Evolutionary conservation across 2,797 vertebrate genomes (phyloP).

Genomic region (Tapirus indicus): DNA sequence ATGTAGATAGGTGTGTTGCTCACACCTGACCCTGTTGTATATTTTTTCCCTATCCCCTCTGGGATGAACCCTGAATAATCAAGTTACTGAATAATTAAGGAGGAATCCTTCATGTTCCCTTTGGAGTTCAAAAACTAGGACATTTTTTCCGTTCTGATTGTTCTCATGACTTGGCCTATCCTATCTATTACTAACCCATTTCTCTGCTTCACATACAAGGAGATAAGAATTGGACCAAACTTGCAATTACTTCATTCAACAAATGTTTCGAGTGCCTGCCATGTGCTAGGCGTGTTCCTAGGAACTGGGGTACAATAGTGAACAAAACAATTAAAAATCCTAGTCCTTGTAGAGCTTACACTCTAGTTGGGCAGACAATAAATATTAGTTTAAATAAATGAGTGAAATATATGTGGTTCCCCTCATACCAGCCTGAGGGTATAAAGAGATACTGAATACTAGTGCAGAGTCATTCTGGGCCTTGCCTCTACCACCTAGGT

Average conservation of each 20-base stretch:
- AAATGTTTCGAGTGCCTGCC: not conserved
- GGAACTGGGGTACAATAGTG: not conserved
- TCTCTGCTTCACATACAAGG: not conserved
- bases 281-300: not conserved
- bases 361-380: not conserved
- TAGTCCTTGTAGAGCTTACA: not conserved
- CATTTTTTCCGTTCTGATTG: constrained; percentile 27
- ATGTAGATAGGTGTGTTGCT: constrained; percentile 64
- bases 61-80: constrained; percentile 41
- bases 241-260: not conserved
- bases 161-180: not conserved
- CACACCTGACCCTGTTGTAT: constrained; percentile 55
- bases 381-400: constrained; percentile 4
- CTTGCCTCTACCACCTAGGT: not conserved
- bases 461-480: not conserved
- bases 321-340: not conserved
- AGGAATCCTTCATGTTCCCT: not conserved
- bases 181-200: not conserved
- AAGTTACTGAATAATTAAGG: constrained; percentile 59
- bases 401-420: not conserved
- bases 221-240: not conserved
- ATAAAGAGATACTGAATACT: not conserved
- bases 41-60: not conserved
- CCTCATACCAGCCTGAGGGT: not conserved
- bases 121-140: constrained; percentile 54